Evolutionary conservation across 1,140 invertebrate genomes (phyloP).

Genomic region (Uloborus diversus): DNA sequence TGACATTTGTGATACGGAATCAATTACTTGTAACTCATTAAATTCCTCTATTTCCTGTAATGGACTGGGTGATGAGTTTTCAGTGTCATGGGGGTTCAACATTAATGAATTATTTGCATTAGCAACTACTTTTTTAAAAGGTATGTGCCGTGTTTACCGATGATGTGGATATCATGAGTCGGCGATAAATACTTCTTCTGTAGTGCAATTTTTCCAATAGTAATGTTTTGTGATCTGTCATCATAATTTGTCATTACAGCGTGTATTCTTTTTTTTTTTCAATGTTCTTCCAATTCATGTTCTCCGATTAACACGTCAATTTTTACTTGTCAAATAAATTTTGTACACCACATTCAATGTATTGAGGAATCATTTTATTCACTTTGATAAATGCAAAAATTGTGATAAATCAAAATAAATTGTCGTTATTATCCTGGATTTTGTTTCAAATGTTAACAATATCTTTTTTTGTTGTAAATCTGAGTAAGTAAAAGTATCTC

Average conservation of each 20-base stretch:
- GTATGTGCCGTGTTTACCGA: slow-evolving; percentile 33
- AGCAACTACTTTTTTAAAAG: slow-evolving; percentile 58
- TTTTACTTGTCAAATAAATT: neutral
- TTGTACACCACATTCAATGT: neutral
- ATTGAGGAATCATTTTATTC: too few species aligned
- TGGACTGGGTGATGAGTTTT: slow-evolving; percentile 12
- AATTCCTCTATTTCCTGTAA: too few species aligned
- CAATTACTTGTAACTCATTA: neutral
- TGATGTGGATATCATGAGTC: slow-evolving; percentile 23
- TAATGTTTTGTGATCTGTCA: neutral
- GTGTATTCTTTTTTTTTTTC: neutral
- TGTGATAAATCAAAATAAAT: too few species aligned
- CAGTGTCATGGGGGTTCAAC: slow-evolving; percentile 48
- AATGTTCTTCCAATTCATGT: neutral
- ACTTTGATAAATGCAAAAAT: too few species aligned
- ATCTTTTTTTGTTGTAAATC: too few species aligned
- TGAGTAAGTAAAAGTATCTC: too few species aligned
- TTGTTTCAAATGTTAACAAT: too few species aligned
- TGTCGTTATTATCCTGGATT: too few species aligned
- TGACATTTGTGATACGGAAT: neutral
- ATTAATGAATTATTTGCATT: slow-evolving; percentile 47
- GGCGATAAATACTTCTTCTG: neutral
- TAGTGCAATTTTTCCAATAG: neutral
- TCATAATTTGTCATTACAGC: neutral
- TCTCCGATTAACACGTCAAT: neutral